phyloP scores from a whole-genome alignment of 2,888 invertebrate species.

The Baccha elongata region DNA sequence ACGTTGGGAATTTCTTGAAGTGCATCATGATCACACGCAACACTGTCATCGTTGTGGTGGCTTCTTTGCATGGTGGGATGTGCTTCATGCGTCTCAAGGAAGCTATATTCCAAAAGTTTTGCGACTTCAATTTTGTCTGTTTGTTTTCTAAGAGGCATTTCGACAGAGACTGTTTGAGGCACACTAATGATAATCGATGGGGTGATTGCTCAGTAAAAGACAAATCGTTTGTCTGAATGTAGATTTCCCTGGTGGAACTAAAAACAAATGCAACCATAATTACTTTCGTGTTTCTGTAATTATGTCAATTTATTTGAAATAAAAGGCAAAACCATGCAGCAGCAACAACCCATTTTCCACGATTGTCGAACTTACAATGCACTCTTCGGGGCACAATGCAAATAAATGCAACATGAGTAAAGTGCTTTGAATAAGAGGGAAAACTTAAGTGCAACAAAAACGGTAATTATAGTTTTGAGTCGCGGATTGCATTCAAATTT shows the following conservation, averaged over 20 bases:
- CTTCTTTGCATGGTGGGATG: slow-evolving; percentile 32
- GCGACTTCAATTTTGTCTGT: slow-evolving; percentile 30
- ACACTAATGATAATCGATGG: slow-evolving; percentile 54
- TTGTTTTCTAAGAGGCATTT: slow-evolving; percentile 43
- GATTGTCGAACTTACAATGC: slow-evolving; percentile 65
- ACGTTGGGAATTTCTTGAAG: slow-evolving; percentile 19
- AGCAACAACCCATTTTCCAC: slow-evolving; percentile 63
- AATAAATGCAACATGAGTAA: not conserved
- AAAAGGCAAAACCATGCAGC: slow-evolving; percentile 20
- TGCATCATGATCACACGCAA: not conserved
- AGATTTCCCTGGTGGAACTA: slow-evolving; percentile 37
- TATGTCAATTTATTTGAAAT: slow-evolving; percentile 55
- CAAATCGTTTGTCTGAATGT: slow-evolving; percentile 1
- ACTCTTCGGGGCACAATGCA: slow-evolving; percentile 21
- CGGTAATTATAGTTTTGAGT: slow-evolving; percentile 63
- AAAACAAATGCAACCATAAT: slow-evolving; percentile 41
- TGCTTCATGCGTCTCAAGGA: slow-evolving; percentile 46
- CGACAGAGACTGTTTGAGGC: slow-evolving; percentile 53
- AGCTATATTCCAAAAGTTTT: slow-evolving; percentile 38
- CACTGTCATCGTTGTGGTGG: not conserved
- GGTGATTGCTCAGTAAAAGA: slow-evolving; percentile 24
- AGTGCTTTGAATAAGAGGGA: not conserved
- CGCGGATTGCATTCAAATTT: slow-evolving; percentile 64
- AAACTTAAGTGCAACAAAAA: slow-evolving; percentile 27
- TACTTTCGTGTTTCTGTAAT: slow-evolving; percentile 53